Base-by-base conservation (phyloP, 2,888 invertebrate species). In the Torymus aiolomorphi region DNA sequence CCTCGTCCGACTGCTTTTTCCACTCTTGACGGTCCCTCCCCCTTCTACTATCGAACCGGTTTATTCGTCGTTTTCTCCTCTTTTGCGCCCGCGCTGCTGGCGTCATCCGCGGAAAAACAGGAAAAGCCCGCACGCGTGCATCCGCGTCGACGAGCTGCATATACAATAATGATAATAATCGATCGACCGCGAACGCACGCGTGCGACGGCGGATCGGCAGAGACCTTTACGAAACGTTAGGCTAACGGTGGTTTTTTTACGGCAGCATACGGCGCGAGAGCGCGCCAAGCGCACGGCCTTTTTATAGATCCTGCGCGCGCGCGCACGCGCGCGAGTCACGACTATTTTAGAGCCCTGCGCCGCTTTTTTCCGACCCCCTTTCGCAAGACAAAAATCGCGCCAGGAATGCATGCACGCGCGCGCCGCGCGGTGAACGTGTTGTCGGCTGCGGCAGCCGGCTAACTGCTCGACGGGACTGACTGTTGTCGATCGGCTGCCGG, bases 141-240 rank as follows among this genome's bases (percentile, higher is more conserved):
- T 57, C 11, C 24, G 57, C 16, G 2, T 20, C 54, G 14, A 0
- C 62, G 8, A 12, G 11, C 62, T 13, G 42, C n/a, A 69, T 31
- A 31, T n/a, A n/a, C 20, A 20, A 16, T 18, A 42, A n/a, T 54
- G 59, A 42, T 18, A 51, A 59, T 67, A 78, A 76, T 80, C 76
- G 62, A 76, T 73, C 57, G 71, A 63, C 13, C 71, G 57, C 52
- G 70, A 13, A 59, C 66, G 67, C 71, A 56, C 31, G 31, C 31
- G 31, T 31, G 31, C 31, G 31, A 31, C 31, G 31, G 31, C 8
- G 2, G 8, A 31, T 3, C 5, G 5, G 8, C 5, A 5, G 16
- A 72, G n/a, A 54, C 62, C 79, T 76, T 76, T 72, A 62, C 77
- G 78, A 76, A 81, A 80, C 82, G 82, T 82, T 82, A 82, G 82